These are phyloP conservation scores for Pseudochirops cupreus DNA, from an alignment of 2,797 vertebrate species.

Conservation along the genomic window DNA sequence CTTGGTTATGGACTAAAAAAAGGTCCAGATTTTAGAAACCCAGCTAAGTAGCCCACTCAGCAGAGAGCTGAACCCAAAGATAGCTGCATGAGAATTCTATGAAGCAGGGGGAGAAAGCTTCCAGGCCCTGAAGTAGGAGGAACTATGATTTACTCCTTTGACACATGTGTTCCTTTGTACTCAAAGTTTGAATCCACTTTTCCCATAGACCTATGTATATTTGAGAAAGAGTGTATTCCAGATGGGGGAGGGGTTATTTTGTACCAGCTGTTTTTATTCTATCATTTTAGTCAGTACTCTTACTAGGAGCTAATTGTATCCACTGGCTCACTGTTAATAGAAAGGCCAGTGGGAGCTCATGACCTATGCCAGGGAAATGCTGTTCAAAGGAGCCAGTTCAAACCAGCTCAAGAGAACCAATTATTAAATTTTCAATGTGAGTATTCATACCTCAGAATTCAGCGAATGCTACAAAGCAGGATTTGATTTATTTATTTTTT, in stretches of 20 bases:
- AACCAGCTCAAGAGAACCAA: background rate
- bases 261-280: background rate
- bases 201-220: background rate
- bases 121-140: background rate
- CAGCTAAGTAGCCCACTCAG: background rate
- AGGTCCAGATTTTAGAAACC: background rate
- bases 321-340: background rate
- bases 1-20: background rate
- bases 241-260: background rate
- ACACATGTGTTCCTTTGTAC: background rate
- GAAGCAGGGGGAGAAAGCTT: background rate
- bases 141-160: background rate
- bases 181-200: background rate
- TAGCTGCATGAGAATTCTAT: background rate
- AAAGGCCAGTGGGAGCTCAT: background rate
- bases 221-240: background rate
- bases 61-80: background rate
- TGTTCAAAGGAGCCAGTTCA: background rate
- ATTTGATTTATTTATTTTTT: background rate
- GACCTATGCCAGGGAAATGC: background rate
- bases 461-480: background rate
- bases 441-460: background rate
- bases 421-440: background rate
- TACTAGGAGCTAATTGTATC: background rate
- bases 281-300: background rate